Conservation (phyloP, 1,140 invertebrate species). For the Drosophila willistoni region DNA sequence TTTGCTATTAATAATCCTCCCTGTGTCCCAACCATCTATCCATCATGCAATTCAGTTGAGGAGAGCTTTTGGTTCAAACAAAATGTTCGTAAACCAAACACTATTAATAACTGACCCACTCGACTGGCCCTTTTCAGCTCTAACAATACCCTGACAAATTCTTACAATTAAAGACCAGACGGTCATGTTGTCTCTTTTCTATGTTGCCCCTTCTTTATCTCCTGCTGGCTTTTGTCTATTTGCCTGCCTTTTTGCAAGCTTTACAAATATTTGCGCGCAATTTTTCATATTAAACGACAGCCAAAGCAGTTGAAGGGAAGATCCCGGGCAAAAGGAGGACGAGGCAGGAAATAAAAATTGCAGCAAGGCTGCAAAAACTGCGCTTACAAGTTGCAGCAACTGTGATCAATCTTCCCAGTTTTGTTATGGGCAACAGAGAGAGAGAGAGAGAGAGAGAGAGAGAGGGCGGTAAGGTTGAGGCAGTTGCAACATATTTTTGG, state of each 20-base stretch:
- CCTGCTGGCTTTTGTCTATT: not conserved
- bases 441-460: no score
- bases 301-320: constrained; percentile 10
- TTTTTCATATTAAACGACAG: constrained; percentile 79
- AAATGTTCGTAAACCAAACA: constrained; percentile 16
- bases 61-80: not conserved
- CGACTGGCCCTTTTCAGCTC: not conserved
- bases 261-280: constrained; percentile 73
- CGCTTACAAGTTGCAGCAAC: constrained; percentile 61
- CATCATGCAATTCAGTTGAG: not conserved
- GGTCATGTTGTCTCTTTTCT: constrained; percentile 14
- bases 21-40: not conserved
- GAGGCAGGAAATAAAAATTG: constrained; percentile 72
- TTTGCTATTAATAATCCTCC: not conserved
- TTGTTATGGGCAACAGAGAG: constrained; percentile 27
- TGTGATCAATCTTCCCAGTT: constrained; percentile 71
- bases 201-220: constrained; percentile 18
- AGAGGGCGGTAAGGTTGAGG: constrained; percentile 23
- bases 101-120: constrained; percentile 64
- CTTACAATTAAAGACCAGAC: constrained; percentile 59
- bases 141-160: constrained; percentile 72
- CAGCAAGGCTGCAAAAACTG: constrained; percentile 60
- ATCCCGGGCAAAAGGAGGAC: not conserved
- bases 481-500: constrained; percentile 66
- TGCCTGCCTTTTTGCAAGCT: constrained; percentile 35